Conservation (phyloP, 2,797 vertebrate species). For the Ataeniobius toweri region DNA sequence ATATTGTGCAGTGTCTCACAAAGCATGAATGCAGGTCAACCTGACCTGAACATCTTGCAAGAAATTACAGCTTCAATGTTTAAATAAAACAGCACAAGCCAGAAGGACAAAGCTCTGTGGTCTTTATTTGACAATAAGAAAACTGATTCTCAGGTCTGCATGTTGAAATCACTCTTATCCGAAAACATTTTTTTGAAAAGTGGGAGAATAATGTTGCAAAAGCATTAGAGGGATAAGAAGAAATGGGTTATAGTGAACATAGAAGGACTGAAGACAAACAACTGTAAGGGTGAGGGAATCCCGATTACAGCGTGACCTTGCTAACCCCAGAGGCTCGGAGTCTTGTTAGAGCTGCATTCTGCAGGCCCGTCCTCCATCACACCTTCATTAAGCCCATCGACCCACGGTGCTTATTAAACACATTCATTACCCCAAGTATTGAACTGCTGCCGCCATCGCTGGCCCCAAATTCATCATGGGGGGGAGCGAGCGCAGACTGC, state of each 20-base stretch:
- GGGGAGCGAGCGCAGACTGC: slow-evolving; percentile 27
- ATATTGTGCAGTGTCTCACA: not conserved
- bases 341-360: slow-evolving; percentile 66
- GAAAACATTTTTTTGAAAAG: not conserved
- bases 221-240: not conserved
- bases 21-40: not conserved
- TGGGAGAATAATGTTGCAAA: not conserved
- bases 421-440: slow-evolving; percentile 82
- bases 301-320: slow-evolving; percentile 59
- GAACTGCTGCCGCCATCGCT: slow-evolving; percentile 61
- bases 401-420: slow-evolving; percentile 81
- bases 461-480: slow-evolving; percentile 59
- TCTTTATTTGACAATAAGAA: not conserved
- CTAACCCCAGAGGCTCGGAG: slow-evolving; percentile 73
- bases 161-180: not conserved
- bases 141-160: not conserved
- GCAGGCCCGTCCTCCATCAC: slow-evolving; percentile 75
- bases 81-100: not conserved
- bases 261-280: slow-evolving; percentile 3
- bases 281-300: slow-evolving; percentile 61
- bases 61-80: not conserved
- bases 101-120: not conserved
- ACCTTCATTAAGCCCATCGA: slow-evolving; percentile 83
- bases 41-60: not conserved
- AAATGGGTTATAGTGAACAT: not conserved